phyloP scores from a whole-genome alignment of 2,797 vertebrate genomes.

The Intellagama lesueurii region DNA sequence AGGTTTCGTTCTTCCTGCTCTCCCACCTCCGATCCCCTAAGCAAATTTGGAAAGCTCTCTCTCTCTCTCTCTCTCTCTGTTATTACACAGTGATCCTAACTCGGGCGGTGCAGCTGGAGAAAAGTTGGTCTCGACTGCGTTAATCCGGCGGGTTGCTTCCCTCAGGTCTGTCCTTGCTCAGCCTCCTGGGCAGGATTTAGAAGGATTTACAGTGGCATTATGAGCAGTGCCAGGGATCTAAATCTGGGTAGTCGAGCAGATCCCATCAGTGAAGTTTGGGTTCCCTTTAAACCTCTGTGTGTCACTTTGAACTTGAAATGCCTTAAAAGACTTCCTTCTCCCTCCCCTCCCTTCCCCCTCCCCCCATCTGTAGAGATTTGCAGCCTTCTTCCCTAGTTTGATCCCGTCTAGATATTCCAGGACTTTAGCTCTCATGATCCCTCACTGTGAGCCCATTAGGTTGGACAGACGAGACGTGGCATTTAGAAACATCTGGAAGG shows the following conservation, averaged over 20 bases:
- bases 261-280: no score
- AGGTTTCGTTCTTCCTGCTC: background rate
- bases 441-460: background rate
- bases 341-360: no score
- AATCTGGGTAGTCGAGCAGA: no score
- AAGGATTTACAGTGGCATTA: background rate
- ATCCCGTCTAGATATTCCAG: background rate
- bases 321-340: background rate
- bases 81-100: slow-evolving; percentile 1
- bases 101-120: background rate
- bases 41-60: background rate
- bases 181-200: background rate
- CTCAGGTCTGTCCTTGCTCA: no score
- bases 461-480: no score
- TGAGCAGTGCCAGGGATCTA: background rate
- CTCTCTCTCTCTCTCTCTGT: background rate
- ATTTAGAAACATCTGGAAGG: background rate
- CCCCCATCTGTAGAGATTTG: no score
- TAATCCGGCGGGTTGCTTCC: background rate
- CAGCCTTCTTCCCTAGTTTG: no score
- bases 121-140: no score
- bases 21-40: background rate
- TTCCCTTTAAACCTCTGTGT: no score
- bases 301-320: no score
- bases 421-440: background rate